Conservation (phyloP, 2,113 vertebrate species). For the Engraulis encrasicolus region DNA sequence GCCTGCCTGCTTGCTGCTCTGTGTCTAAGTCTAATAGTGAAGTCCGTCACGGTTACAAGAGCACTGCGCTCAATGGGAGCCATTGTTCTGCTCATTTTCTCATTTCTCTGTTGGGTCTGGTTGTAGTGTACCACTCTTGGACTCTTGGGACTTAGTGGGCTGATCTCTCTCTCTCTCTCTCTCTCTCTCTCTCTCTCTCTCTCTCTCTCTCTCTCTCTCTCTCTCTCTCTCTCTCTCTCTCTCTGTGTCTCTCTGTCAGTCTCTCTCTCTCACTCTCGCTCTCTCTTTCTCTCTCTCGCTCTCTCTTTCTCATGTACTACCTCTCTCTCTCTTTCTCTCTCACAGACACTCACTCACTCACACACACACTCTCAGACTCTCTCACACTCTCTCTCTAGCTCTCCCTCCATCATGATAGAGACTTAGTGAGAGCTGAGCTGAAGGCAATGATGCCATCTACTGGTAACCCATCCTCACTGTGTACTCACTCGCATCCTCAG, state of each 20-base stretch:
- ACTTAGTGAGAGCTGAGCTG: neutral
- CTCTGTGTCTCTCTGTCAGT: no score
- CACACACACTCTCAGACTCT: no score
- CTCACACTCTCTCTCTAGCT: no score
- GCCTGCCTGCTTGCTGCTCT: neutral
- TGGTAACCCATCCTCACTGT: constrained; percentile 25
- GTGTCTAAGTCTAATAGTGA: neutral
- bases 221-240: no score
- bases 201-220: no score
- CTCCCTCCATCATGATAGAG: no score
- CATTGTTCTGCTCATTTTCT: constrained; percentile 8
- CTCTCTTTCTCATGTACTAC: no score
- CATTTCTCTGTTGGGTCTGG: neutral
- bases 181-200: neutral
- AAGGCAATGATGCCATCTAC: constrained; percentile 59
- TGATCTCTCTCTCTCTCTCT: neutral
- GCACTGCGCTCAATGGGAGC: neutral
- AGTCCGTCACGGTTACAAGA: neutral
- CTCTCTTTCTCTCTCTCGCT: no score
- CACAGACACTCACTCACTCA: no score
- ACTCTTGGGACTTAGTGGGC: no score
- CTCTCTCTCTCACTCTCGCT: no score
- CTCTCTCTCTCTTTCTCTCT: neutral
- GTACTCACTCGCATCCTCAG: no score
- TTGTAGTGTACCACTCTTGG: constrained; percentile 1